Evolutionary conservation across 2,797 vertebrate species (phyloP).

Genomic region (Crenichthys baileyi): DNA sequence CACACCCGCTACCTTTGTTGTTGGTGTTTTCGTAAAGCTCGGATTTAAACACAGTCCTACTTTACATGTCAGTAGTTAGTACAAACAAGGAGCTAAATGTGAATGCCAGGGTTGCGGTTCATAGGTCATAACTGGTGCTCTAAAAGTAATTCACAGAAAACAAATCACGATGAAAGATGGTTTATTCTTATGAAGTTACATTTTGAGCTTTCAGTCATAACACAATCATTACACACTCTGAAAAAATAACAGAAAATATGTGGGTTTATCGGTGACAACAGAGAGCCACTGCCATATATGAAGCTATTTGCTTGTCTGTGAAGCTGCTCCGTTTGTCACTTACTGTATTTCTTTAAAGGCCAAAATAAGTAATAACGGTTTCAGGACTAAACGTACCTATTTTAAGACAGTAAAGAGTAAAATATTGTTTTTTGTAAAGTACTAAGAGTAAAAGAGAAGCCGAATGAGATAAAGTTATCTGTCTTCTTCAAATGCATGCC

Average conservation of each 20-base stretch:
- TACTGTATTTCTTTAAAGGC: slow-evolving; percentile 31
- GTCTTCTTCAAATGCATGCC: slow-evolving; percentile 54
- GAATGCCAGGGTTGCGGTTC: slow-evolving; percentile 62
- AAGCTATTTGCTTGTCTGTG: slow-evolving; percentile 19
- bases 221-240: slow-evolving; percentile 10
- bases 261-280: slow-evolving; percentile 19
- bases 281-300: slow-evolving; percentile 5
- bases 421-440: slow-evolving; percentile 55
- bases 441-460: slow-evolving; percentile 38
- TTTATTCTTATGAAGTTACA: slow-evolving; percentile 53
- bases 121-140: slow-evolving; percentile 73
- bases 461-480: slow-evolving; percentile 24
- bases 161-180: slow-evolving; percentile 61
- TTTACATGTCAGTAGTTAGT: slow-evolving; percentile 63
- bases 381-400: slow-evolving; percentile 45
- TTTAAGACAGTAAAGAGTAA: slow-evolving; percentile 43
- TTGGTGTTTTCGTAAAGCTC: slow-evolving; percentile 13
- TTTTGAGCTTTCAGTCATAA: slow-evolving; percentile 49
- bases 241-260: slow-evolving; percentile 18
- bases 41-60: slow-evolving; percentile 56
- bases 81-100: slow-evolving; percentile 68
- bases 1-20: slow-evolving; percentile 62
- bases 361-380: slow-evolving; percentile 35
- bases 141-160: slow-evolving; percentile 77
- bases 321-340: slow-evolving; percentile 47